Base-by-base conservation (phyloP, 2,888 invertebrate species). In the Drosophila testacea region DNA sequence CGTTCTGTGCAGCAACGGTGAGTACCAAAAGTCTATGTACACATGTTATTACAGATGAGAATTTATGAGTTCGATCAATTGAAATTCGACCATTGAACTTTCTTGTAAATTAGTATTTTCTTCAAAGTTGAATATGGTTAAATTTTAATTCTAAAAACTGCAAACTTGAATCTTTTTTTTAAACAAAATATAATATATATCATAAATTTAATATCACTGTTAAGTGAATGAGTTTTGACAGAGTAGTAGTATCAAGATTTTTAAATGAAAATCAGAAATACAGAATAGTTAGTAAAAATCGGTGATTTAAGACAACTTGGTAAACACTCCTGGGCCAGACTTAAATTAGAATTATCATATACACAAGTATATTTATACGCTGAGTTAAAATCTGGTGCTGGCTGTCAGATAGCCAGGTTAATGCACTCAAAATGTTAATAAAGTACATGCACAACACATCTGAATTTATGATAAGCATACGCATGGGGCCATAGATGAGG, bases 1-100 rank as follows among this genome's bases (percentile, higher is more conserved):
- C 92, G 92, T 83, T 90, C 91, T 90, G 91, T 88, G 91, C 90
- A 91, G 90, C 91, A 90, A 93, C 88, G 90, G 92, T 93, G 78
- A 93, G 92, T 92, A 77, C 38, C 6, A 28, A 57, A 34, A 34
- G 28, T 28, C 36, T 27, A 44, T 54, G 22, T 10, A 9, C 3
- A 10, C 36, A 36, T 36, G 22, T 22, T 22, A 22, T 22, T 22
- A 22, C 22, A 22, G 11, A 10, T 10, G 9, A 36, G 4, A 36
- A 36, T 36, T 36, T 11, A 10, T 10, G 9, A 36, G 10, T 10
- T 7, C 36, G 3, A 36, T 0, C 36, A 10, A 9, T 36, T 36
- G 1, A 36, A 7, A 36, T 2, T 11, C 4, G 36, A 36, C 9
- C 9, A 36, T 10, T 4, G 2, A 36, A 1, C 9, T 10, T 36